Percentiles rank a stretch among this genome's conserved stretches.
Conservation (phyloP, 2,797 vertebrate species). For the Tenualosa ilisha region DNA sequence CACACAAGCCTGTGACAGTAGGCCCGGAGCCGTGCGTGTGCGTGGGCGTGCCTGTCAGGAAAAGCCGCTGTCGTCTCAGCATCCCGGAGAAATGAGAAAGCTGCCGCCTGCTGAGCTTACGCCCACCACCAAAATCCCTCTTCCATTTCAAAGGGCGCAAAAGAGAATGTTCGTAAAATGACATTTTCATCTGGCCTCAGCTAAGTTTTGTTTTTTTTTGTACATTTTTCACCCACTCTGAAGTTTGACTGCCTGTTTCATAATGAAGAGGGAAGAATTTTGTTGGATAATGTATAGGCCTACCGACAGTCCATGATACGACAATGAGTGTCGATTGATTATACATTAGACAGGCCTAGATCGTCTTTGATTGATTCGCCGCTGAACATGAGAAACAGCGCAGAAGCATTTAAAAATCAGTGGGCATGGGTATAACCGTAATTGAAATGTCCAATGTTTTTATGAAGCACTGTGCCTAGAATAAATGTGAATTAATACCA, state of each 20-base stretch:
- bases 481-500: too few species aligned
- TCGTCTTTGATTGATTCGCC: background rate
- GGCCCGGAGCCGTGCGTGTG: constrained; percentile 47
- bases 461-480: too few species aligned
- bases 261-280: background rate
- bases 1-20: constrained; percentile 51
- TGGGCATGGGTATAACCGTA: too few species aligned
- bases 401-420: too few species aligned
- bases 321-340: background rate
- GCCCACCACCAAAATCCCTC: constrained; percentile 62
- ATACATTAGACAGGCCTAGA: background rate
- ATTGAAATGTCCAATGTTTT: too few species aligned
- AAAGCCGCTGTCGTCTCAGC: constrained; percentile 57
- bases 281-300: background rate
- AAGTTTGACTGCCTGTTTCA: constrained; percentile 7
- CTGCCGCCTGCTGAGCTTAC: constrained; percentile 58
- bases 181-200: constrained; percentile 55
- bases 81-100: constrained; percentile 61
- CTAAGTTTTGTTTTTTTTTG: constrained; percentile 46
- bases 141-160: constrained; percentile 56
- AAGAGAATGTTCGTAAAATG: constrained; percentile 51
- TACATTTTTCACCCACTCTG: constrained; percentile 22
- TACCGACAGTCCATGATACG: background rate
- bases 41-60: constrained; percentile 63
- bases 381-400: too few species aligned